Conservation (phyloP, 1,140 invertebrate genomes). For the Prorops nasuta region DNA sequence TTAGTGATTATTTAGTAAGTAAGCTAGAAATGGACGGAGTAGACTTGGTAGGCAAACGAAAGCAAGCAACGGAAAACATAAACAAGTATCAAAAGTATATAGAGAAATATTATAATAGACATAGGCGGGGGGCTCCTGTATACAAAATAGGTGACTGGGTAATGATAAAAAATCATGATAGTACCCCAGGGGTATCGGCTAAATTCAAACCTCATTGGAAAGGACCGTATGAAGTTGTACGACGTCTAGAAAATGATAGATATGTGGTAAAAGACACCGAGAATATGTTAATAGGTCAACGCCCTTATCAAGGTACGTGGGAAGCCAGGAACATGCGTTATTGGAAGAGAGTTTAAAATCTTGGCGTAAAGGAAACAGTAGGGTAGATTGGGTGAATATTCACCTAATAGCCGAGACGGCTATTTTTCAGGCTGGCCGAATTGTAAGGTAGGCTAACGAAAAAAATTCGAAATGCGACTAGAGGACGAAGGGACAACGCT, state of each 20-base stretch:
- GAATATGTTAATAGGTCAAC: not conserved
- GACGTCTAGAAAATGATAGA: not conserved
- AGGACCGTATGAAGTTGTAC: not conserved
- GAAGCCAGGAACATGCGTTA: not conserved
- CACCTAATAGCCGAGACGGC: too few relatives aligned
- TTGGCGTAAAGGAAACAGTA: too few relatives aligned
- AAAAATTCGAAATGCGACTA: too few relatives aligned
- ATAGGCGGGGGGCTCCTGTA: not conserved
- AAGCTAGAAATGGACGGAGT: not conserved
- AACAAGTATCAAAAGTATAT: not conserved
- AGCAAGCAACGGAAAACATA: not conserved
- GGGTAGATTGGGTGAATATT: too few relatives aligned
- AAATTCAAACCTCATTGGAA: conserved; percentile 6
- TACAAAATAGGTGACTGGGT: not conserved
- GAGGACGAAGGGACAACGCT: too few relatives aligned
- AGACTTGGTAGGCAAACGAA: not conserved
- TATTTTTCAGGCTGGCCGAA: too few relatives aligned
- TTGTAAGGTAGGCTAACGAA: too few relatives aligned
- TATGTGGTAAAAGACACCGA: not conserved
- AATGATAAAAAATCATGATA: conserved; percentile 6
- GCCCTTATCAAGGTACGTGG: not conserved
- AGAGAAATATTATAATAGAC: not conserved
- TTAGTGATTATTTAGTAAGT: not conserved
- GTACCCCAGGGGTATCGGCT: not conserved
- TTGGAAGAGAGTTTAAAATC: not conserved